Conservation (phyloP, 1,140 invertebrate genomes). For the Platyura marginata region DNA sequence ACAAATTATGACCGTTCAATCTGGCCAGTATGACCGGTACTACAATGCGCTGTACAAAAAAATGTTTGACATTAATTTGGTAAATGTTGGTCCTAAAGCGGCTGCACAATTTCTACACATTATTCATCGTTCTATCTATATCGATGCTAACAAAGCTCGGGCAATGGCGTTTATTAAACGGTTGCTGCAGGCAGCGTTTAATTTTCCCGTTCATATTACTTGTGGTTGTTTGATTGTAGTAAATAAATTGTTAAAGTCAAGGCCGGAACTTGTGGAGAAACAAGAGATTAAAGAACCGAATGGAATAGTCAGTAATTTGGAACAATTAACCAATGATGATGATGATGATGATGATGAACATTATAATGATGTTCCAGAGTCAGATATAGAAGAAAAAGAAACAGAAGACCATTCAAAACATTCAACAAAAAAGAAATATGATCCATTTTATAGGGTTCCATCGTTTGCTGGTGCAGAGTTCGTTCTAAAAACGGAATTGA, state of each 20-base stretch:
- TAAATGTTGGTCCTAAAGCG: constrained; percentile 40
- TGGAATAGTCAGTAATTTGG: not conserved
- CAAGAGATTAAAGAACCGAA: not conserved
- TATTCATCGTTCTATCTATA: constrained; percentile 64
- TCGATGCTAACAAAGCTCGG: constrained; percentile 50
- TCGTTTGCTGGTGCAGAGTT: constrained; percentile 54
- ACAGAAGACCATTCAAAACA: constrained; percentile 10
- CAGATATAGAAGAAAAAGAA: constrained; percentile 14
- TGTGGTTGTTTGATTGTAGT: constrained; percentile 21
- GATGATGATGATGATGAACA: constrained; percentile 32
- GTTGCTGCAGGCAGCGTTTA: constrained; percentile 52
- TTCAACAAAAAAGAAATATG: constrained; percentile 30
- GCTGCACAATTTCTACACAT: constrained; percentile 75
- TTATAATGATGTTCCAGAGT: constrained; percentile 28
- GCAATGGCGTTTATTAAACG: constrained; percentile 78
- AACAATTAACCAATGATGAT: constrained; percentile 5
- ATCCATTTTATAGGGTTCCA: constrained; percentile 65
- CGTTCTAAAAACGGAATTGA: constrained; percentile 51
- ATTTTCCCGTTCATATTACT: constrained; percentile 14
- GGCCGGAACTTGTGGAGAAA: constrained; percentile 10
- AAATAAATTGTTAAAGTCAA: constrained; percentile 18
- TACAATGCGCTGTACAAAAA: constrained; percentile 83
- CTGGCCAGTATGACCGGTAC: constrained; percentile 41
- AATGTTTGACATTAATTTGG: constrained; percentile 56
- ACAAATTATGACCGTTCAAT: constrained; percentile 48